phyloP scores from a whole-genome alignment of 1,140 invertebrate genomes.

The Nylanderia fulva region DNA sequence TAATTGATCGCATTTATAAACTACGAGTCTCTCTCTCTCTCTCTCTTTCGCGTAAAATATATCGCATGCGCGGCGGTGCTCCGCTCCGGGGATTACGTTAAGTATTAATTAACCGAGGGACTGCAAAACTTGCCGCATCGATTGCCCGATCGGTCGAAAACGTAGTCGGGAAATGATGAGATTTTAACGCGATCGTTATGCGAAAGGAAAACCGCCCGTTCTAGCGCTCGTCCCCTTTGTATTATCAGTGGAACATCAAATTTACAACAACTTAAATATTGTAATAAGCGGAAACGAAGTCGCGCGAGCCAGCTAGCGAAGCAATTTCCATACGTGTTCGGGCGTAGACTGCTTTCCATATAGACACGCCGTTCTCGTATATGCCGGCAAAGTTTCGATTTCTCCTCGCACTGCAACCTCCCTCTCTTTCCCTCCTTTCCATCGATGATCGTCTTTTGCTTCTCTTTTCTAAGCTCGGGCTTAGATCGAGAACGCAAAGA shows the following conservation, averaged over 20 bases:
- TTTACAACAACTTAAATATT: constrained; percentile 60
- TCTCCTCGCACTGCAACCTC: constrained; percentile 27
- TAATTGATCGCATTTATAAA: constrained; percentile 21
- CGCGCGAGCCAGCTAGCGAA: constrained; percentile 23
- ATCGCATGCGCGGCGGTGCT: neutral
- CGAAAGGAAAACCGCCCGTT: constrained; percentile 12
- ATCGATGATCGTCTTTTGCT: neutral
- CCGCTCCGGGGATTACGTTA: constrained; percentile 3
- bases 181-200: constrained; percentile 45
- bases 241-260: constrained; percentile 47
- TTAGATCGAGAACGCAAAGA: constrained; percentile 22
- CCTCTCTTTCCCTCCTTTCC: neutral
- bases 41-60: neutral
- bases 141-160: neutral
- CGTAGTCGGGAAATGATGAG: constrained; percentile 15
- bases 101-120: constrained; percentile 32
- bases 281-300: constrained; percentile 46
- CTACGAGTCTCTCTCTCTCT: neutral
- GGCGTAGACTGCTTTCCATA: constrained; percentile 52
- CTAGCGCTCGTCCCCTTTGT: neutral
- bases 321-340: constrained; percentile 54
- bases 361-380: constrained; percentile 35
- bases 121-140: constrained; percentile 1
- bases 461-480: neutral
- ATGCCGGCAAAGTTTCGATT: constrained; percentile 50